Conservation (phyloP, 2,113 vertebrate genomes). For the Myrmophylax atrothorax region DNA sequence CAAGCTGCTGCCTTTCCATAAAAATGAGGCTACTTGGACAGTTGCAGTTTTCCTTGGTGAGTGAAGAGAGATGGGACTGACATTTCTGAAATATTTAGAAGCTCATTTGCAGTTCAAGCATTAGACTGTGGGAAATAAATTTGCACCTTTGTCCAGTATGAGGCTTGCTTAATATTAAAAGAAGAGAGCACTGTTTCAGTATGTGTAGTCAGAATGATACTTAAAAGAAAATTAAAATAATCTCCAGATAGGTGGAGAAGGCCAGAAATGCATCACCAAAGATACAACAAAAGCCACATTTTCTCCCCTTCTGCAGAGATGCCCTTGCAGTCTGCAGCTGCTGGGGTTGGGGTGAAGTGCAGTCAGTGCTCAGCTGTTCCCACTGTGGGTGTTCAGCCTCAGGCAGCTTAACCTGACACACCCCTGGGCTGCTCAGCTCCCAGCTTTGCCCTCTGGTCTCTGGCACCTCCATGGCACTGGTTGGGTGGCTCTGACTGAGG, state of each 20-base stretch:
- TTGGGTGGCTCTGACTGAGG: neutral
- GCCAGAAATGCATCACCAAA: neutral
- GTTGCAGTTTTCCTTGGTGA: neutral
- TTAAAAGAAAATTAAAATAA: neutral
- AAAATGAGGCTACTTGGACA: neutral
- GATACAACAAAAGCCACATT: neutral
- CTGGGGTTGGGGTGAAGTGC: neutral
- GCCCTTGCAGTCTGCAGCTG: neutral
- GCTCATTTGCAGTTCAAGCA: neutral
- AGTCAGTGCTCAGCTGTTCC: neutral
- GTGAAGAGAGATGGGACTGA: neutral
- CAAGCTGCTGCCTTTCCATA: neutral
- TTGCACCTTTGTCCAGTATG: neutral
- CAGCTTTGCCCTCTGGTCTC: rapidly evolving
- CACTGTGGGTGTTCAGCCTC: neutral
- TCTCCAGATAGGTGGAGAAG: neutral
- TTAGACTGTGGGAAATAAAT: neutral
- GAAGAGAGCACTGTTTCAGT: neutral
- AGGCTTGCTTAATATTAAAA: neutral
- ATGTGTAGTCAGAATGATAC: neutral
- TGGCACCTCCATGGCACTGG: rapidly evolving
- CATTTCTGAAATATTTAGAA: neutral
- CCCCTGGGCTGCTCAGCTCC: neutral
- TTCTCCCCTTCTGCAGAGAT: neutral
- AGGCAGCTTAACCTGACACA: neutral